Percentiles rank a stretch among this genome's conserved stretches.
These are phyloP conservation scores for Ceyx cyanopectus DNA, from an alignment of 2,113 vertebrate genomes.

Conservation along the genomic window DNA sequence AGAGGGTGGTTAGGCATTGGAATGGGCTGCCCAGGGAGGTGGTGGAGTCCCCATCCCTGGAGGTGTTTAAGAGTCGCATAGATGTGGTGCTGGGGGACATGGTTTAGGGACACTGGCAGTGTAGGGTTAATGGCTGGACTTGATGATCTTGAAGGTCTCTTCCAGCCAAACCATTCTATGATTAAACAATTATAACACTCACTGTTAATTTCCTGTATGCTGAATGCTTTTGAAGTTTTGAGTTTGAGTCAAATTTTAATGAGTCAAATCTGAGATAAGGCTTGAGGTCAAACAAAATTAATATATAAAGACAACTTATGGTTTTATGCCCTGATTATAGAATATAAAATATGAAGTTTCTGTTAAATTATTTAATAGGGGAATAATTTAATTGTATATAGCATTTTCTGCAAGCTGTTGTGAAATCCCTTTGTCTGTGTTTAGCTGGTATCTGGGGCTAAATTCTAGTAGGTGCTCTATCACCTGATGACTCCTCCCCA, in stretches of 20 bases:
- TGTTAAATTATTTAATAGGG: background rate
- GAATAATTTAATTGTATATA: background rate
- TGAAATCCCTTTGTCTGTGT: background rate
- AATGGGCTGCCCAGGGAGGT: too few relatives aligned
- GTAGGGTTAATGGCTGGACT: too few relatives aligned
- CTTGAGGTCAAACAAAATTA: background rate
- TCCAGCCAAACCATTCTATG: too few relatives aligned
- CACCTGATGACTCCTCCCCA: background rate
- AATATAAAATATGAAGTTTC: background rate
- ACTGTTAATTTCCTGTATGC: background rate
- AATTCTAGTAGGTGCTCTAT: background rate
- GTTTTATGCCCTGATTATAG: background rate
- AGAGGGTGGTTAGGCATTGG: too few relatives aligned
- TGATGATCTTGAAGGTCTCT: too few relatives aligned
- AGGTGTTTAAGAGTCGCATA: too few relatives aligned
- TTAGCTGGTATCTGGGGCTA: background rate
- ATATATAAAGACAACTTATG: background rate
- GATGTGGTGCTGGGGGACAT: too few relatives aligned
- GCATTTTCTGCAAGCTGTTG: background rate
- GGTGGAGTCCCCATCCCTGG: too few relatives aligned
- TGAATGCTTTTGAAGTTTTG: background rate
- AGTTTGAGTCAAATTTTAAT: background rate
- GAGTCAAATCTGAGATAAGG: background rate
- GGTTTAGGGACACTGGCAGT: too few relatives aligned
- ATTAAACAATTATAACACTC: background rate